Conservation (phyloP, 2,113 vertebrate genomes). For the Podocnemis expansa region DNA sequence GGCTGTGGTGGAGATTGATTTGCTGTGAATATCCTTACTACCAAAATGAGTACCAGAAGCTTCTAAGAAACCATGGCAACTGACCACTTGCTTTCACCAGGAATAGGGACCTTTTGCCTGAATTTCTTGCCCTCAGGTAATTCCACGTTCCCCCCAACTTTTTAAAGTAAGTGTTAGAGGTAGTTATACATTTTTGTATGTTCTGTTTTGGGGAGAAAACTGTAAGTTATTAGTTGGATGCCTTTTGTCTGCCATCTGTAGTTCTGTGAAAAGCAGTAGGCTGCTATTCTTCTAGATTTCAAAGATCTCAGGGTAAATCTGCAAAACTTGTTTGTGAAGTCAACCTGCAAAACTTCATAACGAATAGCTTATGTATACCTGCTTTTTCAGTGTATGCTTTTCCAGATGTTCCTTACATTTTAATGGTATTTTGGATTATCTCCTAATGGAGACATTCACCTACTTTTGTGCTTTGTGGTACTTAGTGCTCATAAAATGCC, state of each 20-base stretch:
- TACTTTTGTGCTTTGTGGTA: not conserved
- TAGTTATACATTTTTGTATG: conserved; percentile 13
- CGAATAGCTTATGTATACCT: not conserved
- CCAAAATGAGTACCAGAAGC: conserved; percentile 73
- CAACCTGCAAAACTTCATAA: not conserved
- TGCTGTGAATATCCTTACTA: conserved; percentile 75
- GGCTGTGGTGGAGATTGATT: conserved; percentile 79
- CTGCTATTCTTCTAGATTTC: not conserved
- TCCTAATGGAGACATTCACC: not conserved
- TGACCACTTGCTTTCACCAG: conserved; percentile 78
- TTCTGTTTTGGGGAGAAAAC: not conserved
- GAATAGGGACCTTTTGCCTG: conserved; percentile 78
- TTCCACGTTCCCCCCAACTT: conserved; percentile 61
- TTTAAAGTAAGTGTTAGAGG: conserved; percentile 54
- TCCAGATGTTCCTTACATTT: not conserved
- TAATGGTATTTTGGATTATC: not conserved
- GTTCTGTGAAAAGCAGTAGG: not conserved
- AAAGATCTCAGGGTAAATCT: not conserved
- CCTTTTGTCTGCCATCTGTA: not conserved
- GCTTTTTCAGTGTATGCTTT: not conserved
- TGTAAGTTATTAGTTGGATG: not conserved
- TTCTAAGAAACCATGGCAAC: conserved; percentile 75
- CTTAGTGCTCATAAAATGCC: not conserved
- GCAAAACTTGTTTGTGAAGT: not conserved
- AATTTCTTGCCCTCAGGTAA: conserved; percentile 80